Evolutionary conservation across 2,888 invertebrate genomes (phyloP).

Genomic region (Philereme vetulata): DNA sequence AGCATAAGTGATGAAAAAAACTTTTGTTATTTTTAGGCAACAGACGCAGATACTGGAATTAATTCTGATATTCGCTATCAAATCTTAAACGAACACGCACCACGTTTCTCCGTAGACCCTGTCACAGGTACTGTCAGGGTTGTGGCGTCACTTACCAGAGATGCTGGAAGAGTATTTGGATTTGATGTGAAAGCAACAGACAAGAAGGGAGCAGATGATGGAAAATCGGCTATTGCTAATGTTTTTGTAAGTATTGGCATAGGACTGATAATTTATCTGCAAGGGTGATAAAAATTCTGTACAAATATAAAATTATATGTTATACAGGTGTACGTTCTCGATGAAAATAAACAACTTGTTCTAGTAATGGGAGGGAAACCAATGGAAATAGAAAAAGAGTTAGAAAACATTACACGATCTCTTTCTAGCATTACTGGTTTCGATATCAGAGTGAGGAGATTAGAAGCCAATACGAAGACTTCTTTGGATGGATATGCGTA

Average conservation of each 20-base stretch:
- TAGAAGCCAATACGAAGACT: conserved; percentile 89
- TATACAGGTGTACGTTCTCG: conserved; percentile 90
- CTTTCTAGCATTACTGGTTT: conserved; percentile 90
- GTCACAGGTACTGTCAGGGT: conserved; percentile 90
- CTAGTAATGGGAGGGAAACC: conserved; percentile 91
- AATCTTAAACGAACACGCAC: conserved; percentile 89
- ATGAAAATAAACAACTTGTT: conserved; percentile 91
- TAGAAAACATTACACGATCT: conserved; percentile 87
- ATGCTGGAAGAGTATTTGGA: conserved; percentile 90
- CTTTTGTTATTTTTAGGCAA: conserved; percentile 78
- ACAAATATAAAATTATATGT: too few species aligned
- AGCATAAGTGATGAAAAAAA: too few species aligned
- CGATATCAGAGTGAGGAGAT: conserved; percentile 90
- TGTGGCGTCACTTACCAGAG: conserved; percentile 86
- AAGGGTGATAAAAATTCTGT: too few species aligned
- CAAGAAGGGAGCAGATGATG: conserved; percentile 90
- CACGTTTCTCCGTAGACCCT: conserved; percentile 91
- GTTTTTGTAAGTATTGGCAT: conserved; percentile 87
- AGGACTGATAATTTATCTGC: too few species aligned
- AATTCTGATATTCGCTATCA: conserved; percentile 93
- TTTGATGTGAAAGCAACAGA: conserved; percentile 96
- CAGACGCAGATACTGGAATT: conserved; percentile 88
- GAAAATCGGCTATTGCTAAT: conserved; percentile 92
- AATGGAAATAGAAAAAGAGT: conserved; percentile 88
- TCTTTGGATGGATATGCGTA: conserved; percentile 87